Evolutionary conservation across 2,113 vertebrate species (phyloP), one percentile per base, ranked within the genome.

Genomic region (Phrynosoma blainvillii): DNA sequence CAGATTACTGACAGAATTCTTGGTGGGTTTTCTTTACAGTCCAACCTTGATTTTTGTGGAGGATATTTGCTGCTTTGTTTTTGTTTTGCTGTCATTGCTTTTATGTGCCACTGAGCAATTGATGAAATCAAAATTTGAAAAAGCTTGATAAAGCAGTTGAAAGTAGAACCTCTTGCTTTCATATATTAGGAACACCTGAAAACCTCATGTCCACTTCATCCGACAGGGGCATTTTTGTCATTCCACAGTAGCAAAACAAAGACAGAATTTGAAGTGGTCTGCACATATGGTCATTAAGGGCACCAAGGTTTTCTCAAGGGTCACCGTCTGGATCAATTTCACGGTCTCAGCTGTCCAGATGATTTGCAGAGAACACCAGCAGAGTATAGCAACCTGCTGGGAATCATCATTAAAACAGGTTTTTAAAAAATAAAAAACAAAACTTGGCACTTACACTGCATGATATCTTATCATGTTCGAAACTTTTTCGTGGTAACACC

Each of bases 311-410:
- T 95, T 91, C 86, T 92, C 87, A 93, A 93, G 97, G 98, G 96
- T 98, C 98, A 98, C n/a, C 27, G 18, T 93, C 97, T 97, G 98
- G 96, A 96, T 96, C 95, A 96, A 99, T 99, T 99, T 99, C 98
- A 98, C 96, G 98, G 98, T 98, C 96, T 96, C 93, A 94, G 96
- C 96, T 97, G 97, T 98, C 97, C 95, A 96, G 96, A 99, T 98
- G 98, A 98, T 98, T 98, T 98, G 98, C 98, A 95, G 96, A 96
- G 95, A 96, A 95, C 95, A 96, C 95, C 95, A 95, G 93, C 94
- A 94, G 95, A 91, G 90, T 91, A 84, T 86, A 92, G 94, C 96
- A 96, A 97, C 98, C 97, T 97, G 97, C 98, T 98, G 98, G 96
- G 98, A 98, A 96, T 96, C 93, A 94, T 96, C 92, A 96, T 96